Base-by-base conservation (phyloP, 1,140 invertebrate species). In the Sminthurides bifidus region DNA sequence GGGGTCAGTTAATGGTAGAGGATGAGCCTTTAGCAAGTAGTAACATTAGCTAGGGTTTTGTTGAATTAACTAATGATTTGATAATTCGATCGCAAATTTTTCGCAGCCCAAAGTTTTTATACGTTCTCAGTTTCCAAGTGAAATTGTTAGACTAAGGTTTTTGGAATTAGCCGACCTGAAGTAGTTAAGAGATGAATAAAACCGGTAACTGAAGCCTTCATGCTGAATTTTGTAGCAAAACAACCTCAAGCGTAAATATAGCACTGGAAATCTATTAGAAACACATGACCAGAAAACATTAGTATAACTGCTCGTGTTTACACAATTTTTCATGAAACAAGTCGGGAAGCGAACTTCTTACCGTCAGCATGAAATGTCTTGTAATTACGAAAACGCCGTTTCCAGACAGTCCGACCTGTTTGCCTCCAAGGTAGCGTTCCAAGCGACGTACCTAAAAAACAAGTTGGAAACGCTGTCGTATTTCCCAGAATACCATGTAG, bases 201-300 rank as follows among this genome's bases (percentile, higher is more conserved):
- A n/a, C n/a, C n/a, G n/a, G n/a, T n/a, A n/a, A n/a, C n/a, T n/a
- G n/a, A n/a, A n/a, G n/a, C n/a, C 6, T 19, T 21, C 10, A 10
- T 43, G 41, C 17, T 40, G 56, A 33, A 46, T 58, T 61, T 49
- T 61, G 60, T 4, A 61, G 24, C 10, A 61, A 46, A 3, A 61
- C 60, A n/a, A 58, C 56, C 53, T 61, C 60, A 14, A 61, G 23
- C 0, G 60, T 61, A 24, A 61, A 58, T 44, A 61, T 55, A 8
- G 51, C 56, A 37, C 56, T 58, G 19, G 58, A 55, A 19, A 61
- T 49, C 60, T 61, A 23, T 15, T 45, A 58, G 8, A 58, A 43
- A 41, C 2, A 35, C 8, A 46, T 0, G 10, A 41, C 23, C 19
- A 52, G 3, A 2, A 6, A 6, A 14, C 14, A 41, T 54, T 54